Evolutionary conservation across 2,113 vertebrate genomes (phyloP).

Genomic region (Chiloscyllium plagiosum): DNA sequence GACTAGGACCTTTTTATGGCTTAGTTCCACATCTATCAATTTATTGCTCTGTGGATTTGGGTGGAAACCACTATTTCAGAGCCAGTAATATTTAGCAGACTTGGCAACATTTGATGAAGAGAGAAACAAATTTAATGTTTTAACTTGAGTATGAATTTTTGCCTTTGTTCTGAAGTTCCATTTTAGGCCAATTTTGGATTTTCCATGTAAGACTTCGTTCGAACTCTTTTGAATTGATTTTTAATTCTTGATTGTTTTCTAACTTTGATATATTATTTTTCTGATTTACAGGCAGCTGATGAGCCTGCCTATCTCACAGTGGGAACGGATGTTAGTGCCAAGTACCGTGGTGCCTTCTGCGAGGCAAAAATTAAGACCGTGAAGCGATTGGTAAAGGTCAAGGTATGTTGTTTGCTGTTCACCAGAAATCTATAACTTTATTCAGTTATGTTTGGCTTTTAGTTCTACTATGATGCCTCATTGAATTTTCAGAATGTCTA

Average conservation of each 20-base stretch:
- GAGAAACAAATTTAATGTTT: background rate
- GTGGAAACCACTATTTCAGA: background rate
- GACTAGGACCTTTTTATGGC: background rate
- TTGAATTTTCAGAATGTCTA: background rate
- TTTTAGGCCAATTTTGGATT: background rate
- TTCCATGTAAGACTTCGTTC: background rate
- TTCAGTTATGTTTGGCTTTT: background rate
- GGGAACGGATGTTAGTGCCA: slow-evolving; percentile 97
- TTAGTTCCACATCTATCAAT: background rate
- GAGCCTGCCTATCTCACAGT: slow-evolving; percentile 98
- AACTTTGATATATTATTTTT: slow-evolving; percentile 1
- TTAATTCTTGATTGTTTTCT: background rate
- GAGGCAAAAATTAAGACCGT: slow-evolving; percentile 99
- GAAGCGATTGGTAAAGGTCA: slow-evolving; percentile 95
- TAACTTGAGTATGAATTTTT: background rate
- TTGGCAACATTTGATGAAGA: background rate
- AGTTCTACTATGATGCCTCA: background rate
- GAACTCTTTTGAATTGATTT: background rate
- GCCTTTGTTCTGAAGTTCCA: background rate
- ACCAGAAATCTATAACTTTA: background rate
- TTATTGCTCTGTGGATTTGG: background rate
- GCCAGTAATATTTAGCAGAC: background rate
- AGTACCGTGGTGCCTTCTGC: slow-evolving; percentile 97
- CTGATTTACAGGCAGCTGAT: slow-evolving; percentile 74
- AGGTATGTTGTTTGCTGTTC: slow-evolving; percentile 60